Percentiles rank a stretch among this genome's conserved stretches.
Conservation (phyloP, 1,140 invertebrate species). For the Augochlora pura region DNA sequence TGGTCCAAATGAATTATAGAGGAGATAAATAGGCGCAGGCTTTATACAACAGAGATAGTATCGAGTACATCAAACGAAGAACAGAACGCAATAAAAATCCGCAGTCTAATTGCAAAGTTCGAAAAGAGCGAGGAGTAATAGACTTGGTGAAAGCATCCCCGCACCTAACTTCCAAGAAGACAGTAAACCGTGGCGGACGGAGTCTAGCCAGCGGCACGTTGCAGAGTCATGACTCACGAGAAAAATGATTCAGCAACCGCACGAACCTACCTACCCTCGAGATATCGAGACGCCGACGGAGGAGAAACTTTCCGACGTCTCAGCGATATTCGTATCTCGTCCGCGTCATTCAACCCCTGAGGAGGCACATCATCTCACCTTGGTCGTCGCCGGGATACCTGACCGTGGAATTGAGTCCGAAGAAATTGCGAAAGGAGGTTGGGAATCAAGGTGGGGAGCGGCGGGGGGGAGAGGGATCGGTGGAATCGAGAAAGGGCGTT, state of each 20-base stretch:
- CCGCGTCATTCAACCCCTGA: neutral
- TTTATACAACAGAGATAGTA: too few species aligned
- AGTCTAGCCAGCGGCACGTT: neutral
- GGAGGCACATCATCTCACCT: neutral
- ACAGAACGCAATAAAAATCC: too few species aligned
- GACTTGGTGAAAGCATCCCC: neutral
- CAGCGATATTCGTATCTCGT: slow-evolving; percentile 8
- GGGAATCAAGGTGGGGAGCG: neutral
- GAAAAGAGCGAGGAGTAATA: too few species aligned
- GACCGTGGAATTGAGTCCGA: slow-evolving; percentile 22
- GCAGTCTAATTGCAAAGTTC: too few species aligned
- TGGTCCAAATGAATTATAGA: too few species aligned
- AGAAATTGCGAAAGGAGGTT: neutral
- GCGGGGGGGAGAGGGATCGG: slow-evolving; percentile 9
- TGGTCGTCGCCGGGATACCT: slow-evolving; percentile 23
- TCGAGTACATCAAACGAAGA: too few species aligned
- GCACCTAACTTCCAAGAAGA: slow-evolving; percentile 4
- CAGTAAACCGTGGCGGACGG: neutral
- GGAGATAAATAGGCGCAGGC: too few species aligned
- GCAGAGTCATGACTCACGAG: neutral
- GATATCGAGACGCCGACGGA: neutral
- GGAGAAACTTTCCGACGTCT: neutral
- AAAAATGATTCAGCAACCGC: neutral
- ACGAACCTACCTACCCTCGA: neutral
- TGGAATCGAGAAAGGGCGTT: slow-evolving; percentile 47